phyloP scores from a whole-genome alignment of 2,888 invertebrate species.

The Drosophila formosana region DNA sequence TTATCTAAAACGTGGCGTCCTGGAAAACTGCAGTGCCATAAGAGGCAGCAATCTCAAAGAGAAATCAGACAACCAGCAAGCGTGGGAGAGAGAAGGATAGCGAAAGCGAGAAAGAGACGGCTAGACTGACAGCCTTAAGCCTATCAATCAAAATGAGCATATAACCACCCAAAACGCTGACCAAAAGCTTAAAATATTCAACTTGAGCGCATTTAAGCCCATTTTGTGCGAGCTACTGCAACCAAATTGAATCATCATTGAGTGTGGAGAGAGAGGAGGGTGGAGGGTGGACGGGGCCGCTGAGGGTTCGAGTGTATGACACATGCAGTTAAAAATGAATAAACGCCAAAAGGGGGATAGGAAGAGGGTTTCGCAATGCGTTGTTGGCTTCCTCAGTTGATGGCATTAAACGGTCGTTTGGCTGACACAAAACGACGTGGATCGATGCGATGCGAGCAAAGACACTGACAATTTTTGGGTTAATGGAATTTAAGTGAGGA shows the following conservation, averaged over 20 bases:
- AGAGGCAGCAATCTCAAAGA: slow-evolving; percentile 38
- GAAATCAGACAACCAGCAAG: slow-evolving; percentile 36
- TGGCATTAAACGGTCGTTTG: slow-evolving; percentile 74
- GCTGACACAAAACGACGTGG: slow-evolving; percentile 48
- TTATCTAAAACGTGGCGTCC: slow-evolving; percentile 51
- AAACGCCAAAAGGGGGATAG: slow-evolving; percentile 32
- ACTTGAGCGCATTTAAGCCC: slow-evolving; percentile 66
- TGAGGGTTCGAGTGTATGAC: slow-evolving; percentile 31
- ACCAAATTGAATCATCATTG: slow-evolving; percentile 69
- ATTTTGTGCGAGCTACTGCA: slow-evolving; percentile 53
- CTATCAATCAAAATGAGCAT: slow-evolving; percentile 72
- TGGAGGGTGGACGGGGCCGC: not conserved
- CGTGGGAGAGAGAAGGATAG: not conserved
- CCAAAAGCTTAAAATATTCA: slow-evolving; percentile 64
- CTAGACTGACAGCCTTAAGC: slow-evolving; percentile 45
- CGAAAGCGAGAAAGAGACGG: not conserved
- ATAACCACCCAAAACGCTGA: slow-evolving; percentile 57
- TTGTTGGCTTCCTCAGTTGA: slow-evolving; percentile 26
- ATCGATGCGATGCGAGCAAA: slow-evolving; percentile 54
- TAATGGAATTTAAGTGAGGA: slow-evolving; percentile 72
- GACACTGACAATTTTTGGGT: slow-evolving; percentile 53
- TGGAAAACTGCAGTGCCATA: slow-evolving; percentile 47
- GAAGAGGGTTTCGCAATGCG: not conserved
- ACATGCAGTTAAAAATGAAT: slow-evolving; percentile 67
- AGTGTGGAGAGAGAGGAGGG: slow-evolving; percentile 7